Evolutionary conservation across 2,888 invertebrate species (phyloP), one percentile per base, ranked within the genome.

Genomic region (Xanthia togata): DNA sequence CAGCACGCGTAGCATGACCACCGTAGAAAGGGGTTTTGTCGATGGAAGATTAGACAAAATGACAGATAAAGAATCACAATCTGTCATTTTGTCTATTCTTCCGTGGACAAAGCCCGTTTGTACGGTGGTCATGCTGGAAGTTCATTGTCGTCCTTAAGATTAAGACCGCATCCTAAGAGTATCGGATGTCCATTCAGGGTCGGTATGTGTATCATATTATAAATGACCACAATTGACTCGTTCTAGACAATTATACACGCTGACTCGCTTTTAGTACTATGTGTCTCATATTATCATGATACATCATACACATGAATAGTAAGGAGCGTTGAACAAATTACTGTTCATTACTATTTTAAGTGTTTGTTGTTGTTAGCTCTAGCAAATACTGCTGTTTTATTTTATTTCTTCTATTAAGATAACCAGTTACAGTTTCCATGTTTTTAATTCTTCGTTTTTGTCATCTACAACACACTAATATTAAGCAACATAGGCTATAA

Each of bases 181-280:
- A 90, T 90, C 90, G 85, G 77, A 86, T 90, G 83, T 88, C 90
- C 60, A 82, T 77, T 89, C 90, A 90, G 82, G 90, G 91, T 83
- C 90, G 83, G 69, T 80, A 82, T 80, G 78, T 74, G 81, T 83
- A 82, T 83, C 82, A 72, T 86, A 79, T 86, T 87, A 90, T 88
- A 89, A 88, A 91, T 91, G 88, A 88, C 86, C 82, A 83, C 89
- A 91, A 91, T 89, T 90, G 89, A 82, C 73, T 84, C 72, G 82
- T 73, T 83, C 79, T 80, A 65, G 75, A 79, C 80, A 81, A 87
- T 83, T 83, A 87, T 82, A 81, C 74, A 82, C 62, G 83, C 82
- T 87, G 88, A 83, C 81, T 88, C 47, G 83, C 57, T 79, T 72
- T 87, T 83, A 73, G 64, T 73, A 71, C 62, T 62, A 59, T 70